Percentiles rank a stretch among this genome's conserved stretches.
These are phyloP conservation scores for Pan paniscus DNA, from an alignment of 2,113 vertebrate genomes.

Conservation along the genomic window DNA sequence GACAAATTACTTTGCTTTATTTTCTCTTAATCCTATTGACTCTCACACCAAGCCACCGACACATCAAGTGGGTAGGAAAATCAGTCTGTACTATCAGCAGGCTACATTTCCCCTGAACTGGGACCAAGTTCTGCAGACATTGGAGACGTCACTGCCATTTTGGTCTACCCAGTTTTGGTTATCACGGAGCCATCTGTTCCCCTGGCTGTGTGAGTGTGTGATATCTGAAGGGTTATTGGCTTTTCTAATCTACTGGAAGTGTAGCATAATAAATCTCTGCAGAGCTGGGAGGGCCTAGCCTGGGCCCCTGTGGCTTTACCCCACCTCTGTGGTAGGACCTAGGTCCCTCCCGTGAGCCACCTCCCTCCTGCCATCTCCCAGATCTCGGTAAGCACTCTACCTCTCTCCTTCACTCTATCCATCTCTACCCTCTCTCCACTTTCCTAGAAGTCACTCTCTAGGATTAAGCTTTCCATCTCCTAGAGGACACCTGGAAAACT, in stretches of 20 bases:
- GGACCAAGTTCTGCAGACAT: too few relatives aligned
- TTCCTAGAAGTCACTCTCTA: neutral
- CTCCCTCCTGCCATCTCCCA: neutral
- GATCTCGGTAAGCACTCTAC: rapidly evolving
- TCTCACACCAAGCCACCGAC: too few relatives aligned
- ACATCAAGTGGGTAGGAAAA: neutral
- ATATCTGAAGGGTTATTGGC: rapidly evolving
- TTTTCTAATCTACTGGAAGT: neutral
- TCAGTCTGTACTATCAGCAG: rapidly evolving
- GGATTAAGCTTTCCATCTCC: rapidly evolving
- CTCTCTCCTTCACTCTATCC: too few relatives aligned
- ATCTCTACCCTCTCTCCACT: too few relatives aligned
- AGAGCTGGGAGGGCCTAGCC: neutral
- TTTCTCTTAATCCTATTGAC: neutral
- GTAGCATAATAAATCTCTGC: neutral
- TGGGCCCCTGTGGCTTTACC: rapidly evolving
- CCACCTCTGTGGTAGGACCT: neutral
- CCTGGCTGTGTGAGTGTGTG: rapidly evolving
- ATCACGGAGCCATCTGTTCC: rapidly evolving
- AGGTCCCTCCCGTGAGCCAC: neutral
- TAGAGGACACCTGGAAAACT: neutral
- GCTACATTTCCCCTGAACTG: rapidly evolving
- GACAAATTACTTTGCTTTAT: neutral
- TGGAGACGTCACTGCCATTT: neutral
- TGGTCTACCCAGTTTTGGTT: neutral